Conservation (phyloP, 2,888 invertebrate species). For the Pilophorus perplexus region DNA sequence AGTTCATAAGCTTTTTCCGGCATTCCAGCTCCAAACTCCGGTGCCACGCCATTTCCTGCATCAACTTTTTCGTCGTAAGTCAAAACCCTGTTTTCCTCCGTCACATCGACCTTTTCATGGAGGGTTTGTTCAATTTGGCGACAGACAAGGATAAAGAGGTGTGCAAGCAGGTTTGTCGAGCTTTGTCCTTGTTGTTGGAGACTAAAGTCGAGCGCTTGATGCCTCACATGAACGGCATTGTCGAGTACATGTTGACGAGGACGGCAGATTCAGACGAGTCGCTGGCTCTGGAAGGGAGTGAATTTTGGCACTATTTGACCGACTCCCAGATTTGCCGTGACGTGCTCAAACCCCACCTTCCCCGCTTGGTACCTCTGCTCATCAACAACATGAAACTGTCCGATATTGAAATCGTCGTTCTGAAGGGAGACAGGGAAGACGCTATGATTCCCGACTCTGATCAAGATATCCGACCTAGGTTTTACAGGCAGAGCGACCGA, state of each 20-base stretch:
- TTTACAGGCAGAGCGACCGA: constrained; percentile 90
- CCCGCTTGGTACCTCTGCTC: constrained; percentile 82
- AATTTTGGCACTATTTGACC: constrained; percentile 96
- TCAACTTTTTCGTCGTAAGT: constrained; percentile 95
- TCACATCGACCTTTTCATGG: constrained; percentile 90
- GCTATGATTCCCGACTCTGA: constrained; percentile 95
- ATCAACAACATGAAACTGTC: constrained; percentile 98
- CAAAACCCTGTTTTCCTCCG: constrained; percentile 90
- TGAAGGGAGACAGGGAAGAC: constrained; percentile 95
- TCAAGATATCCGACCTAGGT: constrained; percentile 95
- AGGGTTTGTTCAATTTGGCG: constrained; percentile 36
- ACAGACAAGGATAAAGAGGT: constrained; percentile 56
- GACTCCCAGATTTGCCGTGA: constrained; percentile 88
- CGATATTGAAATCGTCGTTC: constrained; percentile 90
- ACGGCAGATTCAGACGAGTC: constrained; percentile 92
- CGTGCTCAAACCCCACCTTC: constrained; percentile 80
- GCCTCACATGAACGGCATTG: constrained; percentile 93
- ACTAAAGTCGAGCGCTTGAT: constrained; percentile 90
- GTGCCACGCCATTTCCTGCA: constrained; percentile 96
- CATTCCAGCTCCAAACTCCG: constrained; percentile 86
- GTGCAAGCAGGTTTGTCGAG: constrained; percentile 95
- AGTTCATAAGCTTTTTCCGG: constrained; percentile 94
- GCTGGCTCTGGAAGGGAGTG: constrained; percentile 97
- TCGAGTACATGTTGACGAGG: constrained; percentile 94
- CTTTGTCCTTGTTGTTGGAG: constrained; percentile 92